Evolutionary conservation across 2,797 vertebrate genomes (phyloP), one percentile per base, ranked within the genome.

Genomic region (Betta splendens): DNA sequence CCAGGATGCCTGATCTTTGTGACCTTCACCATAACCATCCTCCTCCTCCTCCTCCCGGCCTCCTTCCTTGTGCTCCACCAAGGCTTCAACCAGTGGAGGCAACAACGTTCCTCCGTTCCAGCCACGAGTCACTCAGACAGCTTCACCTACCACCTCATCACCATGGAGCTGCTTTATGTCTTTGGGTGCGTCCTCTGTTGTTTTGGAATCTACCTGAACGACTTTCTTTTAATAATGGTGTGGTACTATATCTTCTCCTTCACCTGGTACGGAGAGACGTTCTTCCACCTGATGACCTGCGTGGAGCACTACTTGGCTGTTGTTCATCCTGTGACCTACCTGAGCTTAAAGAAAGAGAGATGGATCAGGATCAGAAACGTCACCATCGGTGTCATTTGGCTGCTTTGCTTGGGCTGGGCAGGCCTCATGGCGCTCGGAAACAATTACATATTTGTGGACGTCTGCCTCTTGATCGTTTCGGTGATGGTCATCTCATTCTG

Each of bases 291-390:
- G 2, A 21, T 73, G 37, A 63, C 47, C 6, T 52, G 51, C 20
- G 12, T 47, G 25, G 45, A 65, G 33, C 33, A 10, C 35, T 72
- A 62, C 43, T 28, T 73, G 58, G 64, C 58, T 15, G 32, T 73
- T 2, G 31, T 57, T n/a, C 52, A 57, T 37, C 31, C 71, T 2
- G 3, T 68, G 18, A 40, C 11, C 2, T 64, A 54, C 44, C 20
- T 43, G 48, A 11, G 39, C 11, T 35, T 64, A 64, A 48, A 23
- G 16, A 48, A 16, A 3, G 4, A 36, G 9, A 29, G 21, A 5
- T 37, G 26, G 6, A 11, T 55, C 20, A 6, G 15, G 5, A 18
- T 55, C 6, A 17, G 21, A 18, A 20, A 44, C 4, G 12, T 17
- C n/a, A 17, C 12, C 18, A 10, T 1, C 5, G 38, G 6, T 0